Evolutionary conservation across 2,888 invertebrate species (phyloP).

Genomic region (Galeopsomyia nigrocyanea): DNA sequence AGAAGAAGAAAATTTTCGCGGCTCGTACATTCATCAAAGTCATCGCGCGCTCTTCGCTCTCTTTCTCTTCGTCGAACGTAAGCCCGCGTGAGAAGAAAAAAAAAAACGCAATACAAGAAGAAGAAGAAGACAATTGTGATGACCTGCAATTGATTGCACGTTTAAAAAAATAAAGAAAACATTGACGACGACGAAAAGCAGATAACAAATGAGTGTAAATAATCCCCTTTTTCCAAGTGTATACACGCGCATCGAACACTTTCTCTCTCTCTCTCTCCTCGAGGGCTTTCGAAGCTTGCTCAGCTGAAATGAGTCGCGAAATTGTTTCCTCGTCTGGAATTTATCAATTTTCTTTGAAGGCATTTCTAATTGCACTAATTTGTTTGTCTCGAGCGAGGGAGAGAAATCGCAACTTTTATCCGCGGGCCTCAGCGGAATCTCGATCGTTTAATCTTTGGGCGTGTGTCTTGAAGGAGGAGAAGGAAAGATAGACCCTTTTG

Average conservation of each 20-base stretch:
- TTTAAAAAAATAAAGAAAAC: not conserved
- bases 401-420: constrained; percentile 13
- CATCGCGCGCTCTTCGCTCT: constrained; percentile 20
- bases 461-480: constrained; percentile 3
- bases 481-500: constrained; percentile 36
- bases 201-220: constrained; percentile 57
- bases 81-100: constrained; percentile 14
- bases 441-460: constrained; percentile 66
- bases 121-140: constrained; percentile 30
- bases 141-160: constrained; percentile 9
- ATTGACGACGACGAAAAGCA: not conserved
- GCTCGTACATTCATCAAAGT: constrained; percentile 40
- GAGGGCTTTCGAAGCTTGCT: constrained; percentile 2
- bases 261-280: constrained; percentile 43
- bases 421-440: constrained; percentile 56
- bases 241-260: too few relatives aligned
- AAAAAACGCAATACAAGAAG: constrained; percentile 20
- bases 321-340: constrained; percentile 66
- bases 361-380: constrained; percentile 69
- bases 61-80: not conserved
- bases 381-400: constrained; percentile 61
- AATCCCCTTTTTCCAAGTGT: too few relatives aligned
- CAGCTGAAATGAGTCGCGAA: constrained; percentile 68
- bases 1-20: constrained; percentile 7
- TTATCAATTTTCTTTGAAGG: constrained; percentile 69